These are phyloP conservation scores for Blennius ocellaris DNA, from an alignment of 2,113 vertebrate species.

Conservation along the genomic window DNA sequence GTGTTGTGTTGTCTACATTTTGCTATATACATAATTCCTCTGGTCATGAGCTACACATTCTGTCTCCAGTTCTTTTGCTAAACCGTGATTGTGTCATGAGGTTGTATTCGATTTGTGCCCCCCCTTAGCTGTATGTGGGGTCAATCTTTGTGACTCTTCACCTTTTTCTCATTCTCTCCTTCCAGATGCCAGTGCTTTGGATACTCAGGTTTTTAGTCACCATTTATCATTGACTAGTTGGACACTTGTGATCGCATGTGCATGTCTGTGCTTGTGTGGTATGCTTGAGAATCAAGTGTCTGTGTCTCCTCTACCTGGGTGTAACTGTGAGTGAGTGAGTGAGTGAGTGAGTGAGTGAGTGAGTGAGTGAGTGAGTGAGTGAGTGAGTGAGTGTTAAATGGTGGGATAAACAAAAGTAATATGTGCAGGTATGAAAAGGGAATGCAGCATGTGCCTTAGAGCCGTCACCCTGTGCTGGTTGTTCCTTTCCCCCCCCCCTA, in stretches of 20 bases:
- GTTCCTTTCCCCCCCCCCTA: slow-evolving; percentile 38
- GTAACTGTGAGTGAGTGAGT: slow-evolving; percentile 52
- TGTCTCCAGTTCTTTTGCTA: slow-evolving; percentile 30
- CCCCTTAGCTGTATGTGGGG: slow-evolving; percentile 25
- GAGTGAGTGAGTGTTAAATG: no score
- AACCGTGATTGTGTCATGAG: no score
- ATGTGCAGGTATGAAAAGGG: slow-evolving; percentile 32
- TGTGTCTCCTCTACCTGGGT: not conserved
- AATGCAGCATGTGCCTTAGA: slow-evolving; percentile 84
- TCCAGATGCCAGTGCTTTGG: slow-evolving; percentile 96
- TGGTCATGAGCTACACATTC: slow-evolving; percentile 33
- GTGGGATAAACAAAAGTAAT: slow-evolving; percentile 2
- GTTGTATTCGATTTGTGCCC: slow-evolving; percentile 22
- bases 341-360: not conserved
- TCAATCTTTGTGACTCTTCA: slow-evolving; percentile 81
- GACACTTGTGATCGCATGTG: slow-evolving; percentile 82
- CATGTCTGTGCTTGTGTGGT: slow-evolving; percentile 56
- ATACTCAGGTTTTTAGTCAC: slow-evolving; percentile 94
- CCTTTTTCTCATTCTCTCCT: slow-evolving; percentile 88
- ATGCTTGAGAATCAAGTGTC: not conserved
- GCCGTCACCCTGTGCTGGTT: slow-evolving; percentile 48
- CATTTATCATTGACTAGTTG: slow-evolving; percentile 62
- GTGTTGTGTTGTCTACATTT: slow-evolving; percentile 14
- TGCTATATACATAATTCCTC: slow-evolving; percentile 6
- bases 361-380: no score